phyloP scores from a whole-genome alignment of 2,888 invertebrate species.

The Diogma glabrata region DNA sequence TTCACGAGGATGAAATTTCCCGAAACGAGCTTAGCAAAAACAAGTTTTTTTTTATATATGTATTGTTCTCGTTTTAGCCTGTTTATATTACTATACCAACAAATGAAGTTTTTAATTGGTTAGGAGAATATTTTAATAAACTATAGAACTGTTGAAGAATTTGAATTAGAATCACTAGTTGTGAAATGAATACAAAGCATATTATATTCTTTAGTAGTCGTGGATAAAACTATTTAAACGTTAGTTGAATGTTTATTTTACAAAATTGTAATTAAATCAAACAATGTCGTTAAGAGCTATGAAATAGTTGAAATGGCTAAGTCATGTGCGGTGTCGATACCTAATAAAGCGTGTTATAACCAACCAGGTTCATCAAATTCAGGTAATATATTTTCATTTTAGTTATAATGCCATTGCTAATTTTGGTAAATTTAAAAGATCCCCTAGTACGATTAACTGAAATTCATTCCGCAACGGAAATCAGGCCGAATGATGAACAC shows the following conservation, averaged over 20 bases:
- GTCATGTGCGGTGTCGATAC: background rate
- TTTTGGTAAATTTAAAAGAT: background rate
- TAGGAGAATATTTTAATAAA: no score
- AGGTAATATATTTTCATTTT: background rate
- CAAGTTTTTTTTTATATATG: no score
- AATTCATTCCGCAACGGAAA: constrained; percentile 2
- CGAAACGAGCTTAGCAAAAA: no score
- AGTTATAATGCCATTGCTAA: background rate
- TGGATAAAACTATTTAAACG: background rate
- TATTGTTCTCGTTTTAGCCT: no score
- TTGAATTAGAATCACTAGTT: no score
- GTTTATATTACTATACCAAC: no score
- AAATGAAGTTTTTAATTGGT: no score
- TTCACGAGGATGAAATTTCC: no score
- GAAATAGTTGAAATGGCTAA: constrained; percentile 1
- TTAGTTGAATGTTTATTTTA: background rate
- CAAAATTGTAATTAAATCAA: background rate
- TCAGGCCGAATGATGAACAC: background rate
- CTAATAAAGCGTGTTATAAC: constrained; percentile 1
- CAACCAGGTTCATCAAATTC: constrained; percentile 1
- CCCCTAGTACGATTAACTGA: constrained; percentile 4
- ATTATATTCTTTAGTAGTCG: no score
- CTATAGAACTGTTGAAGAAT: no score
- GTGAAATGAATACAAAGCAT: no score
- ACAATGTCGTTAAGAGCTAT: background rate